Base-by-base conservation (phyloP, 2,888 invertebrate genomes). In the Drosophila kuntzei region DNA sequence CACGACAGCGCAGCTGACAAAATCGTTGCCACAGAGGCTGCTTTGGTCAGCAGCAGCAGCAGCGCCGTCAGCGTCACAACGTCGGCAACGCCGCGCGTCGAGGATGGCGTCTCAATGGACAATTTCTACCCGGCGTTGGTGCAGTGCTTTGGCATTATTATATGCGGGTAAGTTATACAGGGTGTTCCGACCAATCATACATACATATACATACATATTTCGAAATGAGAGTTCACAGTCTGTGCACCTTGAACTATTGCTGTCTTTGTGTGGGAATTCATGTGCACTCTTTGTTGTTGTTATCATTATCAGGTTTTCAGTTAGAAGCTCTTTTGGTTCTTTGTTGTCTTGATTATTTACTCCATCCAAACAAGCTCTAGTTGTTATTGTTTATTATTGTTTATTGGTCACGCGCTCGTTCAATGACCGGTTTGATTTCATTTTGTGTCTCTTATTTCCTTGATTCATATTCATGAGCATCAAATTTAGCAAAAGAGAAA, bases 61-160 rank as follows among this genome's bases (percentile, higher is more conserved):
- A 18, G 36, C 62, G 41, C 46, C 71, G 22, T 50, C 2, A 9
- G 9, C 62, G 20, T 34, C 34, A 41, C 41, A 12, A 20, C 36
- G 27, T n/a, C 53, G 20, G 68, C 60, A n/a, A 51, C 61, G 39
- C 63, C 60, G 57, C 71, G 57, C 46, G 66, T 63, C 25, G 90
- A 89, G 22, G 88, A 90, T 70, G 79, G 84, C 59, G 91, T 92
- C 37, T 91, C 93, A 27, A 94, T 96, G 88, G 96, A 97, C 87
- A 96, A 97, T 90, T 94, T 98, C 32, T 97, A 97, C 93, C 97
- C 98, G 67, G 98, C 98, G 9, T 92, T 98, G 68, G 94, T 97
- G 73, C 96, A 98, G 93, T 98, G 98, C 91, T 98, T 98, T 92
- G 96, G 95, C 43, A 96, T 98, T 55, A 98, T 98, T 88, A 93